These are phyloP conservation scores for Agrotis clavis DNA, from an alignment of 2,888 invertebrate genomes.

Conservation along the genomic window DNA sequence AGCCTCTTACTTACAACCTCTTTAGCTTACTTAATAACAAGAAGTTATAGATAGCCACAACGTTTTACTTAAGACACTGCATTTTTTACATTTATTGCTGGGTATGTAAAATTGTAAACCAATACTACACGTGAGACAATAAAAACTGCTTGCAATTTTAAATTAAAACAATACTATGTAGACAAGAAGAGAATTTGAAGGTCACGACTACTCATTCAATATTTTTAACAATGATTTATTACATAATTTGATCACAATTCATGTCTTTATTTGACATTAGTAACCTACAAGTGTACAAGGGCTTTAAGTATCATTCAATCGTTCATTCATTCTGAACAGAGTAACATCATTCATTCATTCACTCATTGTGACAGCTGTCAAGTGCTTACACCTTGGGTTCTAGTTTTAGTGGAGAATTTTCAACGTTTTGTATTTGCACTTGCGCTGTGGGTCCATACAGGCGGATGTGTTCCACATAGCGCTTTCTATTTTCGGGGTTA, in stretches of 20 bases:
- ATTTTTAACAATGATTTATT: slow-evolving; percentile 40
- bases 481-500: slow-evolving; percentile 85
- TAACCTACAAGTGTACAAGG: slow-evolving; percentile 43
- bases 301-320: slow-evolving; percentile 47
- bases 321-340: slow-evolving; percentile 46
- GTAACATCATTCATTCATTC: slow-evolving; percentile 56
- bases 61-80: slow-evolving; percentile 84
- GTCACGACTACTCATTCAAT: slow-evolving; percentile 18
- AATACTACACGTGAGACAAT: slow-evolving; percentile 28
- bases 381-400: slow-evolving; percentile 69
- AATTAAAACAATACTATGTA: slow-evolving; percentile 26
- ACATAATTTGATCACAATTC: slow-evolving; percentile 62
- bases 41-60: slow-evolving; percentile 82
- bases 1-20: slow-evolving; percentile 86
- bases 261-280: slow-evolving; percentile 38
- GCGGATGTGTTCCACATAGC: slow-evolving; percentile 79
- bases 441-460: slow-evolving; percentile 70
- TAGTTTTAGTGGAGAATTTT: slow-evolving; percentile 72
- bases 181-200: slow-evolving; percentile 20
- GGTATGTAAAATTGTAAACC: slow-evolving; percentile 30
- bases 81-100: slow-evolving; percentile 76
- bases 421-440: slow-evolving; percentile 56
- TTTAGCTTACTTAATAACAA: slow-evolving; percentile 74
- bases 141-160: slow-evolving; percentile 25
- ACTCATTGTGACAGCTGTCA: slow-evolving; percentile 17